Evolutionary conservation across 2,113 vertebrate species (phyloP).

Genomic region (Amphilophus citrinellus): DNA sequence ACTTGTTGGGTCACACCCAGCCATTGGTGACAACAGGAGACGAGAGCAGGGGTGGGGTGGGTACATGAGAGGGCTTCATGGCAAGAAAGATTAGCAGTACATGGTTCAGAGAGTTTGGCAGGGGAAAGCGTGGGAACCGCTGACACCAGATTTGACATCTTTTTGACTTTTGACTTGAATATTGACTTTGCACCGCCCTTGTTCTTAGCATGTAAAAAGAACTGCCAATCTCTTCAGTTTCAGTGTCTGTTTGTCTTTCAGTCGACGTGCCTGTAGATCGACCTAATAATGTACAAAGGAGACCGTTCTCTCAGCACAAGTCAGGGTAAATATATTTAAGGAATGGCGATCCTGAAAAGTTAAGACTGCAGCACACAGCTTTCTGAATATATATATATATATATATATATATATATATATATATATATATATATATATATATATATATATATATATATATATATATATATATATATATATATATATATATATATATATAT

Average conservation of each 20-base stretch:
- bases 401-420: neutral
- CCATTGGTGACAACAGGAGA: neutral
- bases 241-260: slow-evolving; percentile 15
- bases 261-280: neutral
- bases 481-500: no score
- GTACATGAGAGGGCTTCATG: slow-evolving; percentile 12
- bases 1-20: slow-evolving; percentile 38
- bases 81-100: slow-evolving; percentile 52
- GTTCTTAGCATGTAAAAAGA: slow-evolving; percentile 30
- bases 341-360: neutral
- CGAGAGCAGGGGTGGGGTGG: neutral
- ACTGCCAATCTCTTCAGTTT: slow-evolving; percentile 26
- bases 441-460: neutral
- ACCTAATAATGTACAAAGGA: neutral
- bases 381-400: neutral
- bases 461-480: no score
- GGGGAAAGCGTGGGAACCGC: slow-evolving; percentile 65
- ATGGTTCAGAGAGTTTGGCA: slow-evolving; percentile 40
- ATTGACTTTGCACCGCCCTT: slow-evolving; percentile 15
- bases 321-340: slow-evolving; percentile 13
- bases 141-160: slow-evolving; percentile 46
- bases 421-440: neutral
- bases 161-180: slow-evolving; percentile 43
- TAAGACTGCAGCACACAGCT: no score
- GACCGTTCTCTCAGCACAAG: neutral